Conservation (phyloP, 2,113 vertebrate species). For the Turnix velox region DNA sequence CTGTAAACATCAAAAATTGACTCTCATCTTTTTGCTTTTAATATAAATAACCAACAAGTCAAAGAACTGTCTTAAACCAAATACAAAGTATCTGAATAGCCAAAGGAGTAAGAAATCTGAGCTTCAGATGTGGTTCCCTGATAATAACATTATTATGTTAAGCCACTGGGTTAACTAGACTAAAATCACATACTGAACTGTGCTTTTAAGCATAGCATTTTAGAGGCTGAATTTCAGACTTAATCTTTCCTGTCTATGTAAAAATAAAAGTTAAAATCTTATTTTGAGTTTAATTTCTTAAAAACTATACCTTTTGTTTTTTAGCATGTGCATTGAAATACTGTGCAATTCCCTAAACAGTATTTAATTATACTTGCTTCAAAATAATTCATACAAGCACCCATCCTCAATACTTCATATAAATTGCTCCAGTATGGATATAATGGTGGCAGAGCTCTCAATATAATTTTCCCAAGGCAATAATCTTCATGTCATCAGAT, state of each 20-base stretch:
- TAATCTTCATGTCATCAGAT: neutral
- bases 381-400: neutral
- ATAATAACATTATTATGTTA: slow-evolving; percentile 21
- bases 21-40: slow-evolving; percentile 44
- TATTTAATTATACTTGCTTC: neutral
- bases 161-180: slow-evolving; percentile 18
- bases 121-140: slow-evolving; percentile 6
- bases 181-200: neutral
- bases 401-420: neutral
- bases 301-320: neutral
- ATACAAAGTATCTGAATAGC: neutral
- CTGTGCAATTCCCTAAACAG: neutral
- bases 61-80: slow-evolving; percentile 40
- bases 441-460: neutral
- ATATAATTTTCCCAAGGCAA: neutral
- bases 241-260: neutral
- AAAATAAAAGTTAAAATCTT: neutral
- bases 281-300: neutral
- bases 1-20: slow-evolving; percentile 39
- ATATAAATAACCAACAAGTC: slow-evolving; percentile 45
- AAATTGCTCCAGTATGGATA: neutral
- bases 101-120: neutral
- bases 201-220: neutral
- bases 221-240: neutral
- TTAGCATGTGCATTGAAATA: neutral